These are phyloP conservation scores for Corella eumyota DNA, from an alignment of 23 tunicate genomes.

Conservation along the genomic window DNA sequence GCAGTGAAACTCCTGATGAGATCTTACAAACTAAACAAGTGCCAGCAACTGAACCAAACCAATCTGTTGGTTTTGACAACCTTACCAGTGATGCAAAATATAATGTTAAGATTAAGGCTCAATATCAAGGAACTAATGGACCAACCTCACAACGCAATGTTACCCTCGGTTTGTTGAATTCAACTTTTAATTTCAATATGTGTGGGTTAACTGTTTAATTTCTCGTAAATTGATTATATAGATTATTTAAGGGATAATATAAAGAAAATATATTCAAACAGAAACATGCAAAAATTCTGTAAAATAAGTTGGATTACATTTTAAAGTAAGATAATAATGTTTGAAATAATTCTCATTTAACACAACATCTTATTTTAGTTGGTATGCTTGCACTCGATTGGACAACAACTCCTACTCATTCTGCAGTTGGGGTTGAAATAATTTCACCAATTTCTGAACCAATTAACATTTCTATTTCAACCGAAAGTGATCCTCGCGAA, in stretches of 20 bases:
- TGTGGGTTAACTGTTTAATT: too few species aligned
- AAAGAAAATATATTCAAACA: too few species aligned
- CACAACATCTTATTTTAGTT: too few species aligned
- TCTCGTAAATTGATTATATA: too few species aligned
- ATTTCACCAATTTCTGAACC: not conserved
- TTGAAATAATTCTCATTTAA: too few species aligned
- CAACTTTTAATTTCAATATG: too few species aligned
- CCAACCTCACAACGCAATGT: slow-evolving; percentile 1
- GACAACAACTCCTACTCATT: slow-evolving; percentile 4
- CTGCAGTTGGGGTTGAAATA: slow-evolving; percentile 4
- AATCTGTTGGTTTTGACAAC: not conserved
- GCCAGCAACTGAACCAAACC: not conserved
- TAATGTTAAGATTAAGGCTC: not conserved
- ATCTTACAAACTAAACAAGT: not conserved
- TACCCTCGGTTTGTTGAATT: too few species aligned
- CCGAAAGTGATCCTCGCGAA: not conserved
- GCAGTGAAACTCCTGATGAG: not conserved
- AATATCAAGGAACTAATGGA: not conserved
- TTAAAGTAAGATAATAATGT: too few species aligned
- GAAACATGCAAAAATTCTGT: too few species aligned
- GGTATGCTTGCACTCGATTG: not conserved
- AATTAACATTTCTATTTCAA: not conserved
- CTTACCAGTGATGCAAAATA: not conserved
- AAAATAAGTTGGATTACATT: too few species aligned
- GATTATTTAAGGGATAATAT: too few species aligned